A percentile compares a stretch with the other conserved stretches of the same genome.
phyloP scores from a whole-genome alignment of 2,797 vertebrate species.

The Mycteria americana region DNA sequence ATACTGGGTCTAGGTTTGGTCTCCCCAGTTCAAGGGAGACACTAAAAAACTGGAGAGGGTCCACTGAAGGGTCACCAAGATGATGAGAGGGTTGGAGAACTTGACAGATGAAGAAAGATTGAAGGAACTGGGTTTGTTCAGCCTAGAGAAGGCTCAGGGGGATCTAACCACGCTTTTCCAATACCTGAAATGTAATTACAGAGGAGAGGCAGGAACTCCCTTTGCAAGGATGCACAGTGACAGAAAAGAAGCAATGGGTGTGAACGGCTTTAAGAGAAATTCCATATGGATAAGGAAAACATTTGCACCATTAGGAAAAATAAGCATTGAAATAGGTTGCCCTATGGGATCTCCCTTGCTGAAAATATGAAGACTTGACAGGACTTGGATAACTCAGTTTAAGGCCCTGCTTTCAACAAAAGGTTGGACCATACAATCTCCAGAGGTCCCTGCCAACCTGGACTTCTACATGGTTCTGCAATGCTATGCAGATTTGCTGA shows the following conservation, averaged over 20 bases:
- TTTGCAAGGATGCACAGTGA: not conserved
- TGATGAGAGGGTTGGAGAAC: not conserved
- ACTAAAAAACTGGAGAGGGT: not conserved
- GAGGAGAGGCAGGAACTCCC: not conserved
- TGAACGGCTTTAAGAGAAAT: not conserved
- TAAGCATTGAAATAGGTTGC: not conserved
- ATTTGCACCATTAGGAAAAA: not conserved
- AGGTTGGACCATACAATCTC: not conserved
- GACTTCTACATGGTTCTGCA: not conserved
- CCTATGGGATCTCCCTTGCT: not conserved
- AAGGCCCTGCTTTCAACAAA: not conserved
- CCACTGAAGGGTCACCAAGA: not conserved
- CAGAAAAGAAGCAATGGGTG: not conserved
- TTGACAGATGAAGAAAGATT: not conserved
- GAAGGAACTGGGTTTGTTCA: not conserved
- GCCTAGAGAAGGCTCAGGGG: not conserved
- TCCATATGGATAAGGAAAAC: not conserved
- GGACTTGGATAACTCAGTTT: not conserved
- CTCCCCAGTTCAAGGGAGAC: not conserved
- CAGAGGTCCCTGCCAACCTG: not conserved
- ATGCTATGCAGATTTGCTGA: not conserved
- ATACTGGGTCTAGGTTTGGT: not conserved
- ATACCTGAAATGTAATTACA: not conserved
- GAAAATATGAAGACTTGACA: not conserved
- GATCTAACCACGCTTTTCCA: not conserved